A percentile compares a stretch with the other conserved stretches of the same genome.
phyloP scores from a whole-genome alignment of 2,797 vertebrate genomes.

The Sebastes melanostomus region DNA sequence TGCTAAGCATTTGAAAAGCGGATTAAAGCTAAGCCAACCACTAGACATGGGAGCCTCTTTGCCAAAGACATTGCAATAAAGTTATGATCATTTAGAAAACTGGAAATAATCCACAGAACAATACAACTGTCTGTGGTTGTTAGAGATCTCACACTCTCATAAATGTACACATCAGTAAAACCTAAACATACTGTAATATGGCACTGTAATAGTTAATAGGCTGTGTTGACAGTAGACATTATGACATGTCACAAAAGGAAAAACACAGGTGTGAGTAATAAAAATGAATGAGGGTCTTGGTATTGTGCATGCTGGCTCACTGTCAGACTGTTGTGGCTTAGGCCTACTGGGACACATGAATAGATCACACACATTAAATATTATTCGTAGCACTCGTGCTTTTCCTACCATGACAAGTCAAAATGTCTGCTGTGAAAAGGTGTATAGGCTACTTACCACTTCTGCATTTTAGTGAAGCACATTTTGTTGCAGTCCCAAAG shows the following conservation, averaged over 20 bases:
- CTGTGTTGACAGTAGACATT: not conserved
- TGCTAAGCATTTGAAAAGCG: constrained; percentile 11
- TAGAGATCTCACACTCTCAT: not conserved
- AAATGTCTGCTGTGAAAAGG: not conserved
- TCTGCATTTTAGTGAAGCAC: not conserved
- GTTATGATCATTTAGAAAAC: not conserved
- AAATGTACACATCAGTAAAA: not conserved
- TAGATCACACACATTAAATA: not conserved
- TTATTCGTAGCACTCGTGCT: not conserved
- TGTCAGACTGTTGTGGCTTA: not conserved
- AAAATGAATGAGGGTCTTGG: not conserved
- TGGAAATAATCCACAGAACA: not conserved
- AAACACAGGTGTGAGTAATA: not conserved
- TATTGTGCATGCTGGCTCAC: not conserved
- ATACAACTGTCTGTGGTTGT: not conserved
- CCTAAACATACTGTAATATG: not conserved
- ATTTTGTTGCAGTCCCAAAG: not conserved
- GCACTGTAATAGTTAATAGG: not conserved
- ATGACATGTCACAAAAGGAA: not conserved
- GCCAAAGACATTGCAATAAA: not conserved
- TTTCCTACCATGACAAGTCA: not conserved
- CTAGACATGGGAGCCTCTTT: not conserved
- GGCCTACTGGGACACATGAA: not conserved
- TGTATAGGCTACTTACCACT: not conserved
- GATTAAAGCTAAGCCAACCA: not conserved